phyloP scores from a whole-genome alignment of 2,797 vertebrate species.

The Meriones psammophilus region DNA sequence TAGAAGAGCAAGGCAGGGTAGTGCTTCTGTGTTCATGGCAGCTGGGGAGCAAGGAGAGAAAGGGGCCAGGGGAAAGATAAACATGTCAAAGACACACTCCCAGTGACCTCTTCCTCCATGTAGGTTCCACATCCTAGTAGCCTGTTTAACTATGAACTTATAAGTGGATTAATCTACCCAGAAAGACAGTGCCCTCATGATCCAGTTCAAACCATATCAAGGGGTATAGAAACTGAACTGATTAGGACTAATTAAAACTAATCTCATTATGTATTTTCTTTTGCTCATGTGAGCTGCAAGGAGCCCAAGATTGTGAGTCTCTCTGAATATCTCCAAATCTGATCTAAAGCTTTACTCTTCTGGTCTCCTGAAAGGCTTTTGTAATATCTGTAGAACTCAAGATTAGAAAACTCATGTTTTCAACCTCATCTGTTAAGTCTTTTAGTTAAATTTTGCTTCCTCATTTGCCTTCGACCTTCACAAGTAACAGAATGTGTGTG shows the following conservation, averaged over 20 bases:
- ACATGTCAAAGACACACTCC: not conserved
- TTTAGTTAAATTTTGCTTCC: not conserved
- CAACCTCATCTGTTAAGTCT: not conserved
- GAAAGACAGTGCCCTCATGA: not conserved
- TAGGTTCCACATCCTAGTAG: not conserved
- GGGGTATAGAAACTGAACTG: not conserved
- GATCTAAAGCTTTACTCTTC: not conserved
- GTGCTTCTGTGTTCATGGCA: not conserved
- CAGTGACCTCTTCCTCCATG: not conserved
- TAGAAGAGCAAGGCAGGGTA: not conserved
- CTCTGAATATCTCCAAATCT: not conserved
- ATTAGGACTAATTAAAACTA: conserved; percentile 6
- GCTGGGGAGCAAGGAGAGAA: not conserved
- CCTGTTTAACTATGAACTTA: not conserved
- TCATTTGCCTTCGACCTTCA: not conserved
- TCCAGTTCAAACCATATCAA: not conserved
- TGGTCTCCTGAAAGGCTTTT: conserved; percentile 40
- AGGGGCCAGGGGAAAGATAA: no score
- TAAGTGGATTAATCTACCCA: not conserved
- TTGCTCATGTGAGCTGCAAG: not conserved
- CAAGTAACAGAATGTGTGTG: not conserved
- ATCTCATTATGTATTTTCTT: not conserved
- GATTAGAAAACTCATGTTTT: conserved; percentile 17
- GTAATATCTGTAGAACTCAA: not conserved
- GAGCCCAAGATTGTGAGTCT: not conserved